Percentiles rank a stretch among this genome's conserved stretches.
Evolutionary conservation across 2,113 vertebrate genomes (phyloP).

Genomic region (rat (Rattus norvegicus)): GRCr8 NC_086026.1:41673001-41673500

Average conservation of each 20-base stretch:
- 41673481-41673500: slow-evolving; percentile 7
- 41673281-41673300: neutral
- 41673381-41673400: neutral
- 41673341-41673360: neutral
- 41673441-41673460: neutral
- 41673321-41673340: neutral
- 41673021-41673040: neutral
- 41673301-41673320: neutral
- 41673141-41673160: slow-evolving; percentile 59
- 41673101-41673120: slow-evolving; percentile 25
- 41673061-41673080: neutral
- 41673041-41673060: neutral
- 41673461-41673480: neutral
- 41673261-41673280: neutral
- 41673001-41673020: neutral
- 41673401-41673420: neutral
- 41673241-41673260: neutral
- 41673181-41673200: slow-evolving; percentile 45
- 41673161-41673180: slow-evolving; percentile 62
- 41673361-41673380: neutral
- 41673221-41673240: neutral
- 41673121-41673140: slow-evolving; percentile 42
- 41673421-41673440: neutral
- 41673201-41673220: neutral
- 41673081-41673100: neutral